Base-by-base conservation (phyloP, 2,113 vertebrate species). In the Monopterus albus region DNA sequence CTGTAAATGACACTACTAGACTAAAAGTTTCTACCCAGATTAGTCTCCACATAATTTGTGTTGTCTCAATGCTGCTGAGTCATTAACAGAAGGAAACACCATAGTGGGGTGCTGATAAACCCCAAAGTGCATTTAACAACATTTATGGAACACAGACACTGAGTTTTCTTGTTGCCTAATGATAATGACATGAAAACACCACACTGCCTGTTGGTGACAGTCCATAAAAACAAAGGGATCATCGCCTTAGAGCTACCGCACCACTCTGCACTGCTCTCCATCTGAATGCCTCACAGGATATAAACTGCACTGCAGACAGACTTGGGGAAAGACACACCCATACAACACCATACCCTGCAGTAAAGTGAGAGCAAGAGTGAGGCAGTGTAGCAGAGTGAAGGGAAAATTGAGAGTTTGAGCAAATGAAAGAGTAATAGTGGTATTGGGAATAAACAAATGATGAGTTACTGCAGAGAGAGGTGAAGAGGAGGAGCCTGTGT, bases 261-360 rank as follows among this genome's bases (percentile, higher is more conserved):
- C 62, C 18, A 5, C 36, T 42, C 60, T 67, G 36, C 56, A n/a
- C n/a, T n/a, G n/a, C 28, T 79, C 55, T 77, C 61, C 70, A 53
- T 79, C 77, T 53, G 28, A 4, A 6, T 20, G n/a, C 76, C 74
- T 66, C 43, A 0, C 0, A 13, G 78, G 64, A 76, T 39, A 58
- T 59, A 21, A 68, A 49, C 55, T 72, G 33, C 50, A 55, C 78
- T 65, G 83, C 81, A 80, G 78, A 58, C 66, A 70, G 29, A 57
- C 21, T 1, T 14, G 0, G 46, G 21, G 25, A 69, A 36, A 72
- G 75, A 81, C 86, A 75, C 59, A 65, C 76, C 81, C 71, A 56
- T 29, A 63, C 42, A 20, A 46, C 57, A 70, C 4, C 61, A 52
- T 10, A 38, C 59, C 59, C 78, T 76, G 83, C 83, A 62, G 71